phyloP scores from a whole-genome alignment of 2,888 invertebrate genomes.

The Dichetophora obliterata region DNA sequence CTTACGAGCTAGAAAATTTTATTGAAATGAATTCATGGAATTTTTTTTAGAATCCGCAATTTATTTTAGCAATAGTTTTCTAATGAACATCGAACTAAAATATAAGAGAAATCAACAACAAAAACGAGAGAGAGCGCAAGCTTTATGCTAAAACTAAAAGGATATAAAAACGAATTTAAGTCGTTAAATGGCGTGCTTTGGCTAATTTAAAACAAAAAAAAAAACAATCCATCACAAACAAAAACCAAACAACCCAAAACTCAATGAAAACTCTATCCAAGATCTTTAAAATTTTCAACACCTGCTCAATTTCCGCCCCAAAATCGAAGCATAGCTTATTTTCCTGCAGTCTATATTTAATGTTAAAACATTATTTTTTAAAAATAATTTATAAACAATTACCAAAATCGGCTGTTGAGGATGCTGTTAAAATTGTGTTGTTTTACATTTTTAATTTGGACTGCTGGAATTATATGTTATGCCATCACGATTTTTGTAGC shows the following conservation, averaged over 20 bases:
- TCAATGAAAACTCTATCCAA: not conserved
- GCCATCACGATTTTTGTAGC: too few relatives aligned
- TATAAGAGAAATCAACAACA: not conserved
- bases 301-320: too few relatives aligned
- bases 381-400: too few relatives aligned
- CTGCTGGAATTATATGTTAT: not conserved
- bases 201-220: not conserved
- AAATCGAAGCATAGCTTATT: too few relatives aligned
- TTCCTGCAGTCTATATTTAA: too few relatives aligned
- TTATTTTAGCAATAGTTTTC: slow-evolving; percentile 31
- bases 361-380: too few relatives aligned
- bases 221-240: not conserved
- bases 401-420: not conserved
- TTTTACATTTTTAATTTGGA: not conserved
- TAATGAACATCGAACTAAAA: slow-evolving; percentile 34
- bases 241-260: not conserved
- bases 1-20: not conserved
- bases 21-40: not conserved
- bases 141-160: slow-evolving; percentile 1
- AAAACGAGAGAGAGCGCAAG: slow-evolving; percentile 7
- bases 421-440: slow-evolving; percentile 2
- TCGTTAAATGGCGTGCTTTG: not conserved
- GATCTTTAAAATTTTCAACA: not conserved
- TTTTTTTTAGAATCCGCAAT: not conserved
- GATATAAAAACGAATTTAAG: not conserved